phyloP scores from a whole-genome alignment of 2,888 invertebrate species.

The Lepas anatifera region DNA sequence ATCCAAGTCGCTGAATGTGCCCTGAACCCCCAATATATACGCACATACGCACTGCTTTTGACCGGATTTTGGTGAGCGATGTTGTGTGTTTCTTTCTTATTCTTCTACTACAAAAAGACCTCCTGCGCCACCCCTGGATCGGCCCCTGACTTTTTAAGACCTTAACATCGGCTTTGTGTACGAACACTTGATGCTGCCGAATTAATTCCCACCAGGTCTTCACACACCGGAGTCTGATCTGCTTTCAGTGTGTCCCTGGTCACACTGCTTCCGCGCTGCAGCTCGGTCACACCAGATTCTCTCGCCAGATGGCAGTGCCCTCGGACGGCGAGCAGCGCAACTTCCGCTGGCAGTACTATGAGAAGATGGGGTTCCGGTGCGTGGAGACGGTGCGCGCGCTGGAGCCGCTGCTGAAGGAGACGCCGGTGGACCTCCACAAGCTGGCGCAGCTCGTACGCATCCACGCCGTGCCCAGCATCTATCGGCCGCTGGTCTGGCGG shows the following conservation, averaged over 20 bases:
- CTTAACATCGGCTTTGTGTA: background rate
- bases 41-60: no score
- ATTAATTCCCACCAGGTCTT: background rate
- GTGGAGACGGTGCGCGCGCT: slow-evolving; percentile 36
- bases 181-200: background rate
- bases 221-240: background rate
- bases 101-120: no score
- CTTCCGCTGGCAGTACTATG: slow-evolving; percentile 39
- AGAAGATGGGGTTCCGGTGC: slow-evolving; percentile 67
- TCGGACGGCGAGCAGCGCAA: slow-evolving; percentile 30
- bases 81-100: no score
- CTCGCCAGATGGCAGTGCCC: background rate
- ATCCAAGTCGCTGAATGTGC: no score
- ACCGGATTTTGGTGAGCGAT: no score
- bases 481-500: slow-evolving; percentile 74
- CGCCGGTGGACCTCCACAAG: slow-evolving; percentile 62
- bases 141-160: no score
- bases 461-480: slow-evolving; percentile 67
- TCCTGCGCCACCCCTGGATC: no score
- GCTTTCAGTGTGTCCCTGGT: background rate
- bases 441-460: slow-evolving; percentile 72
- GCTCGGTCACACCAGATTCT: background rate
- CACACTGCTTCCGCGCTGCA: no score
- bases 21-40: no score
- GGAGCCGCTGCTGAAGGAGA: slow-evolving; percentile 76